Percentiles rank a stretch among this genome's conserved stretches.
Conservation (phyloP, 2,888 invertebrate genomes). For the Hemaris fuciformis region DNA sequence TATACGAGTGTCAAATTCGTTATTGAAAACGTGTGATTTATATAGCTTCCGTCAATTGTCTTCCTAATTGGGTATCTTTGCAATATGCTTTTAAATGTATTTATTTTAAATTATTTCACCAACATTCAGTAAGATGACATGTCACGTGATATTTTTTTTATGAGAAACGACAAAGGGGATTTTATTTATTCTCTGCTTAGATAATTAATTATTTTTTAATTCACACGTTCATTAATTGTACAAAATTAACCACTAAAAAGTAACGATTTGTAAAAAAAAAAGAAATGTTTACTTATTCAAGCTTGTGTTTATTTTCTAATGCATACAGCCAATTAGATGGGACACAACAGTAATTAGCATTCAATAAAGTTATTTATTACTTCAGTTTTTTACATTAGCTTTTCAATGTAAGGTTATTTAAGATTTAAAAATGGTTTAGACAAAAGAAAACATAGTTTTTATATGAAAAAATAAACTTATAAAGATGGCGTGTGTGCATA, state of each 20-base stretch:
- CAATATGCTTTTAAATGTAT: neutral
- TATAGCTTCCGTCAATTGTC: constrained; percentile 35
- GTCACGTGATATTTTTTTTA: neutral
- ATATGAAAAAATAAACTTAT: neutral
- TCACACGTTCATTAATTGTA: neutral
- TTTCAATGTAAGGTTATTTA: neutral
- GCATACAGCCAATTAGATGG: neutral
- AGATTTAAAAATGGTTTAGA: neutral
- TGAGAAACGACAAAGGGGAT: neutral
- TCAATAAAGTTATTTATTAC: neutral
- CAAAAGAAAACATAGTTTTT: neutral
- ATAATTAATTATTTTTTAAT: too few species aligned
- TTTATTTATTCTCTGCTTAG: neutral
- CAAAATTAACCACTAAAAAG: too few species aligned
- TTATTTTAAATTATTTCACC: neutral
- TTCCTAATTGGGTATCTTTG: constrained; percentile 33
- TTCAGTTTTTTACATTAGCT: neutral
- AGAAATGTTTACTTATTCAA: too few species aligned
- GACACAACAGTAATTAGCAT: neutral
- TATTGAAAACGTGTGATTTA: constrained; percentile 1
- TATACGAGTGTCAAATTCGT: neutral
- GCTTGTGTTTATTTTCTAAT: too few species aligned
- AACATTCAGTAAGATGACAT: neutral
- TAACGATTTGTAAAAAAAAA: too few species aligned
- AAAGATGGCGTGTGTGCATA: neutral